Evolutionary conservation across 1,140 invertebrate species (phyloP).

Genomic region (Pinna nobilis): DNA sequence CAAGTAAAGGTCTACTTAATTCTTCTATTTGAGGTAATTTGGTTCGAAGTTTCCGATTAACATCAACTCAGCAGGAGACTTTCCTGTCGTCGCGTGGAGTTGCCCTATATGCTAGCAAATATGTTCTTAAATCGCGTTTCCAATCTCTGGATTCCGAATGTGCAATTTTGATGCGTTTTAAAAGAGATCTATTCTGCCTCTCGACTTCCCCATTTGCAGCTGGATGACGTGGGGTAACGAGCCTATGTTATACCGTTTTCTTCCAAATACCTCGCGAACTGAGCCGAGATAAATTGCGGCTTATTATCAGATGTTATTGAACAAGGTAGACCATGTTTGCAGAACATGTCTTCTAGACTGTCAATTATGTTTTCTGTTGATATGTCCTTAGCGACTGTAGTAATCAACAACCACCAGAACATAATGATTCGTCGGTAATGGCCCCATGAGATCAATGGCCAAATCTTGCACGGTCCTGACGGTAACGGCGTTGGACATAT

Average conservation of each 20-base stretch:
- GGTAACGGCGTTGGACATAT: slow-evolving; percentile 36
- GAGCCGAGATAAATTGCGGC: slow-evolving; percentile 34
- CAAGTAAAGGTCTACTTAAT: neutral
- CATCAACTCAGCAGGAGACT: slow-evolving; percentile 40
- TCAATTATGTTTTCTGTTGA: slow-evolving; percentile 25
- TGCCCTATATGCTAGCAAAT: slow-evolving; percentile 40
- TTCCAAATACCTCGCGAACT: slow-evolving; percentile 27
- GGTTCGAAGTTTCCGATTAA: slow-evolving; percentile 36
- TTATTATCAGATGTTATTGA: slow-evolving; percentile 38
- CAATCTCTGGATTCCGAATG: slow-evolving; percentile 41
- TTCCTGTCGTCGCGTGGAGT: slow-evolving; percentile 47
- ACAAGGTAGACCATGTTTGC: slow-evolving; percentile 39
- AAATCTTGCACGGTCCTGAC: slow-evolving; percentile 47
- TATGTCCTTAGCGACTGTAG: slow-evolving; percentile 39
- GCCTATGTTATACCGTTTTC: slow-evolving; percentile 14
- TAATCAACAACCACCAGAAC: slow-evolving; percentile 46
- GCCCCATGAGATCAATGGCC: slow-evolving; percentile 44
- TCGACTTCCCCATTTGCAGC: slow-evolving; percentile 51
- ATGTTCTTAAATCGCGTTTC: slow-evolving; percentile 41
- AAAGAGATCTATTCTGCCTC: slow-evolving; percentile 42
- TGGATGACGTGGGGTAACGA: slow-evolving; percentile 38
- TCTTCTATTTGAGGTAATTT: slow-evolving; percentile 36
- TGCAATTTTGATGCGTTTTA: slow-evolving; percentile 47
- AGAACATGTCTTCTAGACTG: slow-evolving; percentile 34
- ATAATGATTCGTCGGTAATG: slow-evolving; percentile 43